phyloP scores from a whole-genome alignment of 2,797 vertebrate genomes.

The Euthynnus affinis region DNA sequence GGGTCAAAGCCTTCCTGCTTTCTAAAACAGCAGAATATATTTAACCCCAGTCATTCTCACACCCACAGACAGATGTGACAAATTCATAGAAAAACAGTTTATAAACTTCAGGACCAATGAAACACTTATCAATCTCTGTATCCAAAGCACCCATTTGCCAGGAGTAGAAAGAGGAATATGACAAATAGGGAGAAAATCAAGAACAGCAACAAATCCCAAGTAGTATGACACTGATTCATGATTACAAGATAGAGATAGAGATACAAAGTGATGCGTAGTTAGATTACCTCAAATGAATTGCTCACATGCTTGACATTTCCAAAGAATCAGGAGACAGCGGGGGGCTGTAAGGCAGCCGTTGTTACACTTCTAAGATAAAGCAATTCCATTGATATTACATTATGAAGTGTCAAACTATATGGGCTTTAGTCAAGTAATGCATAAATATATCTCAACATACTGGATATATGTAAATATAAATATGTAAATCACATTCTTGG shows the following conservation, averaged over 20 bases:
- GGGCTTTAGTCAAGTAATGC: background rate
- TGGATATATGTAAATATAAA: background rate
- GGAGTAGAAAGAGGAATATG: background rate
- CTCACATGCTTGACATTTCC: conserved; percentile 29
- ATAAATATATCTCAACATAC: background rate
- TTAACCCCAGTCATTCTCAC: conserved; percentile 40
- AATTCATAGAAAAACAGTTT: conserved; percentile 14
- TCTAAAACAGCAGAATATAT: conserved; percentile 30
- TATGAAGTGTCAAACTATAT: background rate
- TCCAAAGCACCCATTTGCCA: background rate
- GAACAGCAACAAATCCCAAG: background rate
- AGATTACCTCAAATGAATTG: background rate
- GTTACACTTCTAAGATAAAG: background rate
- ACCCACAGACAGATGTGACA: conserved; percentile 36
- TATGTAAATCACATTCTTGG: background rate
- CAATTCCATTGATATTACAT: background rate
- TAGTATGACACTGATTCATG: background rate
- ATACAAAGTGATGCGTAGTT: background rate
- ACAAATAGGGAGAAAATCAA: background rate
- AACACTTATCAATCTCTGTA: background rate
- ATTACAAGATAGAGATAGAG: background rate
- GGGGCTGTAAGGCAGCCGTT: background rate
- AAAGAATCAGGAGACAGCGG: background rate
- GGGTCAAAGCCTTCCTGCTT: conserved; percentile 41
- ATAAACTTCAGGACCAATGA: conserved; percentile 2